A percentile compares a stretch with the other conserved stretches of the same genome.
Conservation (phyloP, 2,113 vertebrate genomes). For the Gavialis gangeticus region DNA sequence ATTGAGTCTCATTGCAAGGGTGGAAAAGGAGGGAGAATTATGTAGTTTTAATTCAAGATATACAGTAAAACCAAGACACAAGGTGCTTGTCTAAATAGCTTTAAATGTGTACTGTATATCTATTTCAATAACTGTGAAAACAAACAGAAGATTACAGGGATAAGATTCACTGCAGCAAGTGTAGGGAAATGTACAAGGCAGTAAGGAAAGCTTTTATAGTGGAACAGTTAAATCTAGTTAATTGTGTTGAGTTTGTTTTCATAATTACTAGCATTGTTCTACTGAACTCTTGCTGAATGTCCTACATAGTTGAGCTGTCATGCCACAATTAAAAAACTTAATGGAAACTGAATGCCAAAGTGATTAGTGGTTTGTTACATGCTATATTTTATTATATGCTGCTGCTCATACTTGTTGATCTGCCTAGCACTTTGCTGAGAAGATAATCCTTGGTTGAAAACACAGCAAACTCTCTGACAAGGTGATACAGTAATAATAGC, state of each 20-base stretch:
- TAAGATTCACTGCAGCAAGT: constrained; percentile 59
- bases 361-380: constrained; percentile 39
- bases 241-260: constrained; percentile 44
- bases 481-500: not conserved
- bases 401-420: not conserved
- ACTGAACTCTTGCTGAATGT: constrained; percentile 29
- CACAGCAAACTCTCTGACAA: not conserved
- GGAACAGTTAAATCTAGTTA: constrained; percentile 23
- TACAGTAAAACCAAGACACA: not conserved
- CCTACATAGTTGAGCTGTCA: not conserved
- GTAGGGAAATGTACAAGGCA: constrained; percentile 25
- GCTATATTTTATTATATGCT: not conserved
- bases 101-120: constrained; percentile 25
- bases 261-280: constrained; percentile 58
- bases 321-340: not conserved
- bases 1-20: constrained; percentile 34
- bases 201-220: constrained; percentile 51
- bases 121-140: constrained; percentile 46
- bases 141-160: constrained; percentile 52
- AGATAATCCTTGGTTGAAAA: constrained; percentile 7
- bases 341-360: constrained; percentile 9
- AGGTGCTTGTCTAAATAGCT: constrained; percentile 29
- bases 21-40: constrained; percentile 49
- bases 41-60: constrained; percentile 29
- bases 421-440: constrained; percentile 1